Base-by-base conservation (phyloP, 1,140 invertebrate species). In the Diorhabda carinulata region DNA sequence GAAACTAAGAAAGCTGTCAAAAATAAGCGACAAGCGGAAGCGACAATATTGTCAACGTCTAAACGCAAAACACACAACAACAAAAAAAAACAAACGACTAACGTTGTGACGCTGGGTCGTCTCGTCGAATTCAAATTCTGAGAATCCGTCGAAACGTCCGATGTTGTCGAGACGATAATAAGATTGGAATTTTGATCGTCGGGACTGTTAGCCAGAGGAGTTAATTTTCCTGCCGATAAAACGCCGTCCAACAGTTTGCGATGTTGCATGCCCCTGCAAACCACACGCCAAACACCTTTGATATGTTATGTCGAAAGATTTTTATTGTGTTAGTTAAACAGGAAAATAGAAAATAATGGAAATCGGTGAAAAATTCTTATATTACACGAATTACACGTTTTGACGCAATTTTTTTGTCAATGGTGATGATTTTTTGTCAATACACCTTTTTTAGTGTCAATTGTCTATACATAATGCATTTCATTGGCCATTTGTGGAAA, bases 211-310 rank as follows among this genome's bases (percentile, higher is more conserved):
- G 83, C 80, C 73, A 86, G 81, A 61, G 84, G 83, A 69, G 85
- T 82, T 73, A 86, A 79, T 77, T 86, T 86, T 70, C 81, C 81
- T 75, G 82, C 82, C 70, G 83, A 78, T 25, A 25, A 25, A 60
- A 73, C 43, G 72, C 83, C 83, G 73, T 86, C 84, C 77, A 86
- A 79, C 70, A 86, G 81, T 78, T 86, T 86, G 65, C 85, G 82
- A 78, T 86, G 85, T 59, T 75, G 70, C 74, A 83, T 77, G 47
- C 47, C 47, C 75, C 83, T 83, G 79, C 77, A 83, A 79, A 84
- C 82, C 77, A 80, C 3, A 52, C 6, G 47, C 47, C 6, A 8
- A 52, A 52, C 47, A 52, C 47, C 47, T 25, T 25, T 25, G 25
- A 25, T 25, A 25, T 25, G 25, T 25, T 25, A 25, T 25, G 25